A percentile compares a stretch with the other conserved stretches of the same genome.
Conservation (phyloP, 2,113 vertebrate genomes). For the Arenaria interpres region DNA sequence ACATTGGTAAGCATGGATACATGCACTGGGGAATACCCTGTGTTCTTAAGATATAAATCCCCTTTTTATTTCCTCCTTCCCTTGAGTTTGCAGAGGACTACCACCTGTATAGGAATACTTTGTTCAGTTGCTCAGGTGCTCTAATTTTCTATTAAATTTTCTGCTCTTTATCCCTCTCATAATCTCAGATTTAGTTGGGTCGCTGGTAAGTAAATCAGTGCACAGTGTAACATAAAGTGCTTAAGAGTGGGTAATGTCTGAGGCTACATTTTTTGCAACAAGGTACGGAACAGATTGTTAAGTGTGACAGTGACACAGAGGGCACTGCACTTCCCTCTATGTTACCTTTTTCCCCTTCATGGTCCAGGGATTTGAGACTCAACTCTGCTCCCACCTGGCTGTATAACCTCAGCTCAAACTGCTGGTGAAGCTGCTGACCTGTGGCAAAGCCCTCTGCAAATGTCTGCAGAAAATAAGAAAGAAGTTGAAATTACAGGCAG, state of each 20-base stretch:
- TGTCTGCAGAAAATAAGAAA: not conserved
- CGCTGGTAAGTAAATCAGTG: rapidly evolving
- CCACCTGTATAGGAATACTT: not conserved
- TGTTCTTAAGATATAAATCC: not conserved
- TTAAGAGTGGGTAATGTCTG: not conserved
- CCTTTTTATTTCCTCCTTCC: not conserved
- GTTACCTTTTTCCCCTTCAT: not conserved
- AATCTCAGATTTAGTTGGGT: not conserved
- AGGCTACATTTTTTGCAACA: not conserved
- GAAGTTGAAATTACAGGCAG: not conserved
- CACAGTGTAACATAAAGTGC: not conserved
- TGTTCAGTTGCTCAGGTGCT: not conserved
- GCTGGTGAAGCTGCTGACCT: not conserved
- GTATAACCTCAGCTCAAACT: not conserved
- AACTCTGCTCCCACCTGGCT: not conserved
- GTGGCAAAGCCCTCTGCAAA: not conserved
- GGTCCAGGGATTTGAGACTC: not conserved
- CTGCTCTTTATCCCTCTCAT: not conserved
- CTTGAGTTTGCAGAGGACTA: not conserved
- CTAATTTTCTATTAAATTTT: not conserved
- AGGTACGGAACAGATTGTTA: not conserved
- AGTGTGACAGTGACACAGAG: not conserved
- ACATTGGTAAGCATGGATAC: not conserved
- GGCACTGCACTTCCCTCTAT: not conserved
- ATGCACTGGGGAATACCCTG: not conserved